Evolutionary conservation across 1,140 invertebrate species (phyloP), one percentile per base, ranked within the genome.

Genomic region (Nymphalis io): DNA sequence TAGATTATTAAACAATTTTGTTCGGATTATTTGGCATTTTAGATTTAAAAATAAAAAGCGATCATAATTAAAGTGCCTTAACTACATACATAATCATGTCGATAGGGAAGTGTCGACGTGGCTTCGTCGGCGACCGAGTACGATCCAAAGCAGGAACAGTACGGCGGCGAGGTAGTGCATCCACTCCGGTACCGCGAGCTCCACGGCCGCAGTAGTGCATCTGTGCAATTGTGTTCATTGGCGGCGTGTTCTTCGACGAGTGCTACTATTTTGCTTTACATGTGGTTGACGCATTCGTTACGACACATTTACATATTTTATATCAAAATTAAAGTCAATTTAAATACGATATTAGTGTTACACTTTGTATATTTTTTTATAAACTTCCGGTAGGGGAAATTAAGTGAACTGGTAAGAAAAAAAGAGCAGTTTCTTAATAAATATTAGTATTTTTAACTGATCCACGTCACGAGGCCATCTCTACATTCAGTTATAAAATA

Each of bases 151-250:
- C 53, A 89, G 76, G 72, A 91, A 91, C 40, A 89, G 71, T 4
- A 70, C 83, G 0, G 89, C 89, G 20, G 83, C 80, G 64, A 85
- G 64, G 75, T 87, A 91, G 76, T 91, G 87, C 21, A 79, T 77
- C 89, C 89, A 91, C 65, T 89, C 87, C 15, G 89, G 89, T 42
- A 89, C 61, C n/a, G 85, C 83, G 59, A 89, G 73, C 46, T 91
- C 89, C 83, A 89, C 87, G 40, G 87, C 85, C 18, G 88, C 87
- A 11, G 86, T 88, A 8, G 88, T 89, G 59, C 88, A 91, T 84
- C 88, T 91, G 82, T 68, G 77, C 62, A 77, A 78, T 15, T 57
- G 53, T 21, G 16, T 60, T 21, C 11, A 64, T 74, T 79, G 71
- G 60, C 61, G 67, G 27, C 55, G 57, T 48, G 60, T 48, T 60